Evolutionary conservation across 1,140 invertebrate species (phyloP).

Genomic region (Rhagoletis pomonella): DNA sequence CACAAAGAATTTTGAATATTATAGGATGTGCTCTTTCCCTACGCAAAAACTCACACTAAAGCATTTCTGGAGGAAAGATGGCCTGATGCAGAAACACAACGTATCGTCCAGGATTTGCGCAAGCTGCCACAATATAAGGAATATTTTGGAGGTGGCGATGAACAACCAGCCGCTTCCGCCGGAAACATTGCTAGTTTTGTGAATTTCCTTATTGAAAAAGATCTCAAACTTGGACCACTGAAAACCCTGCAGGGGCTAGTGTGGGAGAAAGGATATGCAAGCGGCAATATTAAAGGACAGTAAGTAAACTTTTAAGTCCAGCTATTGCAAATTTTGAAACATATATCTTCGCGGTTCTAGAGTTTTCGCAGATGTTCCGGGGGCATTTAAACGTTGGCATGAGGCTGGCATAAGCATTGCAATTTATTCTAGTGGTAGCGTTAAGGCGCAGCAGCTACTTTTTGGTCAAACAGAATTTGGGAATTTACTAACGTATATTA

Average conservation of each 20-base stretch:
- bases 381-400: conserved; percentile 83
- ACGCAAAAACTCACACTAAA: conserved; percentile 83
- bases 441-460: conserved; percentile 92
- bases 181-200: conserved; percentile 61
- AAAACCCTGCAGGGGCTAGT: conserved; percentile 93
- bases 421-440: conserved; percentile 94
- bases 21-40: conserved; percentile 89
- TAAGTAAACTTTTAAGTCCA: conserved; percentile 77
- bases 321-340: not conserved
- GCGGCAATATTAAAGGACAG: conserved; percentile 88
- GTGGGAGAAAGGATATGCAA: conserved; percentile 89
- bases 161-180: conserved; percentile 61
- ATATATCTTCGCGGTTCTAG: conserved; percentile 75
- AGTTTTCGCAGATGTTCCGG: conserved; percentile 89
- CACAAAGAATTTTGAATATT: conserved; percentile 63
- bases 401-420: conserved; percentile 82
- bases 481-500: conserved; percentile 84
- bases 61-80: conserved; percentile 83
- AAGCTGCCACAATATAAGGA: conserved; percentile 67
- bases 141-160: conserved; percentile 75
- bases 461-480: conserved; percentile 86
- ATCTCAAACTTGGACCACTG: conserved; percentile 86
- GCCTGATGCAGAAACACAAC: conserved; percentile 81
- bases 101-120: conserved; percentile 80
- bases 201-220: conserved; percentile 81